Percentiles rank a stretch among this genome's conserved stretches.
phyloP scores from a whole-genome alignment of 2,888 invertebrate genomes.

The Onthophagus sagittarius region DNA sequence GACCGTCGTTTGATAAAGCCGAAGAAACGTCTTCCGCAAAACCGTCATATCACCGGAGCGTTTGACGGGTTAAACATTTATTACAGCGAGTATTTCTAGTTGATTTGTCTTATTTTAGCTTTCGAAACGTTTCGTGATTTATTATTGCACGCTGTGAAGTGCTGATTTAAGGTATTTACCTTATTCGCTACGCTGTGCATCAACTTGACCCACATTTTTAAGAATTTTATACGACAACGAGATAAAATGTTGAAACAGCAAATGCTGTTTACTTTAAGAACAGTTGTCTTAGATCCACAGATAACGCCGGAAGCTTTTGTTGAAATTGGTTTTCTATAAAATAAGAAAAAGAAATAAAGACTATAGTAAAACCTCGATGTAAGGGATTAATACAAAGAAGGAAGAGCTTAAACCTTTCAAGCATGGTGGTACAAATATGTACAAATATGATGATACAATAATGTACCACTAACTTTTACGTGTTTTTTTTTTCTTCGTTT shows the following conservation, averaged over 20 bases:
- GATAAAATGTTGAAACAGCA: neutral
- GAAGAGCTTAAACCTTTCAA: no score
- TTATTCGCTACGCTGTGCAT: neutral
- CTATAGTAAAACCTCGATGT: no score
- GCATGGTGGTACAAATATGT: no score
- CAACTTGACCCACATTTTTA: neutral
- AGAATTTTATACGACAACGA: neutral
- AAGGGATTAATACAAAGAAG: no score
- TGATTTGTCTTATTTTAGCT: neutral
- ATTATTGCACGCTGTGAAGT: neutral
- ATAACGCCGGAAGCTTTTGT: neutral
- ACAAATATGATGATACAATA: no score
- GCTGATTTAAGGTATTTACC: neutral
- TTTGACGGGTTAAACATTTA: neutral
- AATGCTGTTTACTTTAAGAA: neutral
- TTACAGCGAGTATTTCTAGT: neutral
- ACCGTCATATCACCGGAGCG: neutral
- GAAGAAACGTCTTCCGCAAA: neutral
- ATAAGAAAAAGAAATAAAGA: neutral
- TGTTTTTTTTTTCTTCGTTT: no score
- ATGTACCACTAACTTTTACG: no score
- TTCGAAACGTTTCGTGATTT: neutral
- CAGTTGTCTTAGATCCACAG: neutral
- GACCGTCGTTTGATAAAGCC: neutral
- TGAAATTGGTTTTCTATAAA: neutral